Evolutionary conservation across 2,888 invertebrate species (phyloP).

Genomic region (Nebria brevicollis): DNA sequence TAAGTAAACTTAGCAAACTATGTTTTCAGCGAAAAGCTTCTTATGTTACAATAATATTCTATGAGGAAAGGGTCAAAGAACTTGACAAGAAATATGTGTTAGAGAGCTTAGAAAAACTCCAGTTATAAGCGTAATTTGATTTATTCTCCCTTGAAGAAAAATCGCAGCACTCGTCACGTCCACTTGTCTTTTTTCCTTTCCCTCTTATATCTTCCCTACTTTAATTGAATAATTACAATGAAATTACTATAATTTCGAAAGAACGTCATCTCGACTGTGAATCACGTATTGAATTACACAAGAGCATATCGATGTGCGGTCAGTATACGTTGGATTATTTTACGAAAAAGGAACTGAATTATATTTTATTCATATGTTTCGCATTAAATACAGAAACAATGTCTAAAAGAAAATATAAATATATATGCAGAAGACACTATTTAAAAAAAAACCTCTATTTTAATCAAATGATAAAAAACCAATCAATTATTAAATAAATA

Average conservation of each 20-base stretch:
- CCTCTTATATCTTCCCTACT: background rate
- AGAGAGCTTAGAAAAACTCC: background rate
- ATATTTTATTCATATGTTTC: background rate
- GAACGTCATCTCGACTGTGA: background rate
- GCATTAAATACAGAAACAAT: too few species aligned
- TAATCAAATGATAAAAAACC: too few species aligned
- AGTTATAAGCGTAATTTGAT: constrained; percentile 1
- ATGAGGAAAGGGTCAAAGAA: background rate
- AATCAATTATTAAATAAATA: too few species aligned
- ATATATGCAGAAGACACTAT: too few species aligned
- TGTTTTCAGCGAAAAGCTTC: background rate
- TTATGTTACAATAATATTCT: background rate
- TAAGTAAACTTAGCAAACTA: too few species aligned
- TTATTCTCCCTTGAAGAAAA: background rate
- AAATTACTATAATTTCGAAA: background rate
- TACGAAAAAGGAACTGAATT: background rate
- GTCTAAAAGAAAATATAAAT: too few species aligned
- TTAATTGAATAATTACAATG: background rate
- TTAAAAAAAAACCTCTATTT: too few species aligned
- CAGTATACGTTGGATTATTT: background rate
- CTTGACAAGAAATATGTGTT: background rate
- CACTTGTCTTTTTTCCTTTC: background rate
- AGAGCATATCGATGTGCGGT: background rate
- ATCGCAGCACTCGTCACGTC: background rate
- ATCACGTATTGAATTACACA: background rate